A percentile compares a stretch with the other conserved stretches of the same genome.
phyloP scores from a whole-genome alignment of 2,888 invertebrate genomes.

The Tineola bisselliella region DNA sequence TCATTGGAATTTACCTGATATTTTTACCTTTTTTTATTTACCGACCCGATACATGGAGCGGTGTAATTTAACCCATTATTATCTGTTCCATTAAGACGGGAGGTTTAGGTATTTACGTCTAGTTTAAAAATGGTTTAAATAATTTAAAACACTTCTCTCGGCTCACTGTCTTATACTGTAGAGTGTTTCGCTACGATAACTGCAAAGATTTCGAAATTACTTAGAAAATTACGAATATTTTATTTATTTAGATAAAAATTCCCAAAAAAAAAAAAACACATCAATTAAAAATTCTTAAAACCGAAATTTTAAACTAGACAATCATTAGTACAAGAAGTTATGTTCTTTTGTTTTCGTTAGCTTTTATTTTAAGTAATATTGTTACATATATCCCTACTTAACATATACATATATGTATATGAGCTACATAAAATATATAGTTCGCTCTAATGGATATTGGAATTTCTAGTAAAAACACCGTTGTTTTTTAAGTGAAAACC shows the following conservation, averaged over 20 bases:
- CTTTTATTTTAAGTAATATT: neutral
- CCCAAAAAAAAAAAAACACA: no score
- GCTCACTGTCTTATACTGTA: no score
- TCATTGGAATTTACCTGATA: conserved; percentile 8
- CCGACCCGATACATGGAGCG: neutral
- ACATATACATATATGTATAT: neutral
- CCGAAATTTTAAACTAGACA: neutral
- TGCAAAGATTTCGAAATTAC: no score
- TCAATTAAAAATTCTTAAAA: no score
- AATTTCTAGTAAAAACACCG: neutral
- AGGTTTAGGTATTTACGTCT: neutral
- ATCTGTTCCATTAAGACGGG: conserved; percentile 3
- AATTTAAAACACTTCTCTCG: no score
- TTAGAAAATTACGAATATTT: no score
- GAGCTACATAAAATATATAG: neutral
- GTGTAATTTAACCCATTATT: conserved; percentile 9
- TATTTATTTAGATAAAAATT: no score
- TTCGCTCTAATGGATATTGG: neutral
- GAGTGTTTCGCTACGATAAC: no score
- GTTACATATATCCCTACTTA: neutral
- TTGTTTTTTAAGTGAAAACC: neutral
- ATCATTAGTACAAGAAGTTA: neutral
- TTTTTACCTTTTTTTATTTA: conserved; percentile 1
- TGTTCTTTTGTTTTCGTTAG: neutral
- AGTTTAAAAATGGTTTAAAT: no score